Evolutionary conservation across 2,888 invertebrate genomes (phyloP).

Genomic region (Caprella mutica): DNA sequence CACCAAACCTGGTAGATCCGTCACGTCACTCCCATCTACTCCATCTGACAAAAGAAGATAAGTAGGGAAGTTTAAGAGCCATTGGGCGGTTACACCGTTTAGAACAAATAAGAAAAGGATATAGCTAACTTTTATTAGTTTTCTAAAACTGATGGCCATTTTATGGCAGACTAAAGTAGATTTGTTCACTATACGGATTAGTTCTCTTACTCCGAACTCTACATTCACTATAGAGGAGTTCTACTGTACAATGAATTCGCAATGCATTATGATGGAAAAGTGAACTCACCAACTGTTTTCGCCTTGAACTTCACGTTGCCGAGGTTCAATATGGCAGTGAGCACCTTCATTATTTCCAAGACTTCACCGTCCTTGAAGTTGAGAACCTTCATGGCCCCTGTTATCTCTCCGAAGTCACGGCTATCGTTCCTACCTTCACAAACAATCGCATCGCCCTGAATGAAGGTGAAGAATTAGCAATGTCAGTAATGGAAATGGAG

Average conservation of each 20-base stretch:
- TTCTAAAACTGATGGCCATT: too few relatives aligned
- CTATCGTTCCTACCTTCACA: conserved; percentile 94
- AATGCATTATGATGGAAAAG: too few relatives aligned
- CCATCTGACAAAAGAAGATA: too few relatives aligned
- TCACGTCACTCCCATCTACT: conserved; percentile 93
- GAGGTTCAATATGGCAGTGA: conserved; percentile 86
- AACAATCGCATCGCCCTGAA: conserved; percentile 74
- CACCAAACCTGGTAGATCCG: conserved; percentile 76
- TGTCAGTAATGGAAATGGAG: too few relatives aligned
- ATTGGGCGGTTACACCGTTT: background rate
- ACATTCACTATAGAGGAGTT: too few relatives aligned
- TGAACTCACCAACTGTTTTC: conserved; percentile 54
- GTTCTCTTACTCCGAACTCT: too few relatives aligned
- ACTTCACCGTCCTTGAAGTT: conserved; percentile 89
- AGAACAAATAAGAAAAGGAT: too few relatives aligned
- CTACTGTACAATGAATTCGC: too few relatives aligned
- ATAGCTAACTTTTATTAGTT: too few relatives aligned
- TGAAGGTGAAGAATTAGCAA: too few relatives aligned
- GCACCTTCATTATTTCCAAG: conserved; percentile 85
- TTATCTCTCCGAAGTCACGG: conserved; percentile 91
- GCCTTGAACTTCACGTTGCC: conserved; percentile 95
- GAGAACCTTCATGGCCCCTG: conserved; percentile 95
- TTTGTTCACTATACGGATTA: too few relatives aligned
- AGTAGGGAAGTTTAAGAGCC: background rate
- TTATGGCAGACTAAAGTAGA: too few relatives aligned